A percentile compares a stretch with the other conserved stretches of the same genome.
These are phyloP conservation scores for Pica pica DNA, from an alignment of 2,113 vertebrate species.

Conservation along the genomic window DNA sequence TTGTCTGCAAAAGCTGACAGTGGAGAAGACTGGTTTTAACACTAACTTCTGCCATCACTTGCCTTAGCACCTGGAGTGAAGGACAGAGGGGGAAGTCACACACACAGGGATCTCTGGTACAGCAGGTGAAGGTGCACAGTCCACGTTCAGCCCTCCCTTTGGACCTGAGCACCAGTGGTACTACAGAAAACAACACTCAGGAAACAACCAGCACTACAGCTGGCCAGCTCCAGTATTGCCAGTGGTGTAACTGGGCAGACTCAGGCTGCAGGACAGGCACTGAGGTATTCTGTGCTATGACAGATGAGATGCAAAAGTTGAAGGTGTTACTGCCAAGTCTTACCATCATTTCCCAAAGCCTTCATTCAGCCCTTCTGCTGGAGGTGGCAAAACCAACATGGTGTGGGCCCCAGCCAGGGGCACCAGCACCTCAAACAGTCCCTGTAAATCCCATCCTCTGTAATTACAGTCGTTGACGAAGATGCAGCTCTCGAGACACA, in stretches of 20 bases:
- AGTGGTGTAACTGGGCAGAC: not conserved
- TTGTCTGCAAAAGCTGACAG: not conserved
- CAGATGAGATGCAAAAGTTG: not conserved
- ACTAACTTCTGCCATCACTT: not conserved
- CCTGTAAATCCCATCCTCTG: not conserved
- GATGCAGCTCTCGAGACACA: not conserved
- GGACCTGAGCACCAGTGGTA: not conserved
- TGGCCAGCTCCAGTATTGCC: not conserved
- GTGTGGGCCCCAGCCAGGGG: fast-evolving
- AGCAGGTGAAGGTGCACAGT: not conserved
- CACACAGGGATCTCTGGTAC: not conserved
- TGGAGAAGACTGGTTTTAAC: not conserved
- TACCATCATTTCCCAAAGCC: not conserved
- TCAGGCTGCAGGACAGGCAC: not conserved
- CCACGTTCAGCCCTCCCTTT: fast-evolving
- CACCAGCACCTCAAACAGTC: not conserved
- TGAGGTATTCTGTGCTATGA: not conserved
- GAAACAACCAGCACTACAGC: not conserved
- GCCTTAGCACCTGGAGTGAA: not conserved
- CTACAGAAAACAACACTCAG: not conserved
- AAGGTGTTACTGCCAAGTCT: not conserved
- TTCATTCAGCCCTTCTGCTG: not conserved
- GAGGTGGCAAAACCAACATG: fast-evolving
- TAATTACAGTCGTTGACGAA: not conserved
- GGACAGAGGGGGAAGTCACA: not conserved